Conservation (phyloP, 1,140 invertebrate genomes). For the Colletes latitarsis region DNA sequence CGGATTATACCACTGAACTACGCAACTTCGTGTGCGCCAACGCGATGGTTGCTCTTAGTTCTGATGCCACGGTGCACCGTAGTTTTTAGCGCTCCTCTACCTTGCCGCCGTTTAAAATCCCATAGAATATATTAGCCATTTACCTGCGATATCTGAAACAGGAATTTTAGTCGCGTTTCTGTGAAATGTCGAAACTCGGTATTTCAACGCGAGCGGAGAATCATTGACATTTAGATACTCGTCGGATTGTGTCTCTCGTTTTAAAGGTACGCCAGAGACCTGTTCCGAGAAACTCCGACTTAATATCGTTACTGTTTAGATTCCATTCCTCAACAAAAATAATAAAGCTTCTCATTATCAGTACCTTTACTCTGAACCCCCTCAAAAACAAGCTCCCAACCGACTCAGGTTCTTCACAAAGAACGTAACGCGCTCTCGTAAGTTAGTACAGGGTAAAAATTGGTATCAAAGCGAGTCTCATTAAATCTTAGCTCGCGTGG, state of each 20-base stretch:
- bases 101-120: not conserved
- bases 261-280: too few species aligned
- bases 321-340: too few species aligned
- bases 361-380: too few species aligned
- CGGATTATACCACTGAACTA: not conserved
- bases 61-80: too few species aligned
- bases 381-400: too few species aligned
- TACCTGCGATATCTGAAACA: not conserved
- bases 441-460: not conserved
- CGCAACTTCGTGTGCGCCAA: not conserved
- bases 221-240: not conserved
- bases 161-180: not conserved
- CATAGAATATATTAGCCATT: not conserved
- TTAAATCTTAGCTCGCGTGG: slow-evolving; percentile 17
- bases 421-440: not conserved
- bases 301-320: not conserved
- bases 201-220: not conserved
- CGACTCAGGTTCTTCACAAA: not conserved
- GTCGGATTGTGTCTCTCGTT: not conserved
- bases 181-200: not conserved
- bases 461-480: not conserved
- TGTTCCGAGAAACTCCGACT: not conserved
- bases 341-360: too few species aligned
- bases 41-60: not conserved
- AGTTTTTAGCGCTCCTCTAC: not conserved